phyloP scores from a whole-genome alignment of 2,888 invertebrate species.

The Scaptomyza flava region DNA sequence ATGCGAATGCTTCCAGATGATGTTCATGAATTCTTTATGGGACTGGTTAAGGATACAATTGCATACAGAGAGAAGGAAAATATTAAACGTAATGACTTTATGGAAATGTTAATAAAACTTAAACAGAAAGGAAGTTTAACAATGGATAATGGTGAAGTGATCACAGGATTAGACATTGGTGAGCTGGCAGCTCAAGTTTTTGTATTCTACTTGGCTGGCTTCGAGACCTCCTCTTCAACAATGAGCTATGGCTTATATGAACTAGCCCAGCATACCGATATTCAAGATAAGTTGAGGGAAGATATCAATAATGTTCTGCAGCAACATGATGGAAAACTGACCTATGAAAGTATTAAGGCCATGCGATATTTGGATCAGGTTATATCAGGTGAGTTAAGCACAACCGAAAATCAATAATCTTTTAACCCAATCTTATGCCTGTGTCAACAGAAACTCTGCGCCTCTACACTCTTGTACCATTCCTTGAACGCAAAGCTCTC shows the following conservation, averaged over 20 bases:
- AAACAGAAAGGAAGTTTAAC: constrained; percentile 72
- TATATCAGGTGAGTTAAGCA: constrained; percentile 81
- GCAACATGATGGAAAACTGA: constrained; percentile 82
- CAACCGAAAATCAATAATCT: fast-evolving
- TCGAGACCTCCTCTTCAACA: constrained; percentile 85
- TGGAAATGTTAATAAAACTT: constrained; percentile 85
- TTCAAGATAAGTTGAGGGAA: constrained; percentile 84
- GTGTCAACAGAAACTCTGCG: constrained; percentile 85
- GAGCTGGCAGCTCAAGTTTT: constrained; percentile 86
- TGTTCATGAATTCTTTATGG: constrained; percentile 79
- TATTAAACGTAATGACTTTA: constrained; percentile 84
- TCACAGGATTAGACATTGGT: constrained; percentile 74
- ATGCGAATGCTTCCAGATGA: constrained; percentile 66
- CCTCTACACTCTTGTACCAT: constrained; percentile 85
- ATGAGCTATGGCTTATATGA: constrained; percentile 85
- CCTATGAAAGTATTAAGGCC: constrained; percentile 81
- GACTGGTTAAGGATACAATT: constrained; percentile 82
- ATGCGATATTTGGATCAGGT: constrained; percentile 85
- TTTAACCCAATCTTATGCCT: background rate
- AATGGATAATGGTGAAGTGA: constrained; percentile 68
- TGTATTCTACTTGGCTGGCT: constrained; percentile 86
- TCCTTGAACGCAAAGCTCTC: constrained; percentile 85
- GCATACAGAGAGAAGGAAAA: constrained; percentile 81
- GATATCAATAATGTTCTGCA: constrained; percentile 83
- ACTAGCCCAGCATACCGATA: constrained; percentile 84